Evolutionary conservation across 2,797 vertebrate species (phyloP).

Genomic region (Syndactyla subalaris): DNA sequence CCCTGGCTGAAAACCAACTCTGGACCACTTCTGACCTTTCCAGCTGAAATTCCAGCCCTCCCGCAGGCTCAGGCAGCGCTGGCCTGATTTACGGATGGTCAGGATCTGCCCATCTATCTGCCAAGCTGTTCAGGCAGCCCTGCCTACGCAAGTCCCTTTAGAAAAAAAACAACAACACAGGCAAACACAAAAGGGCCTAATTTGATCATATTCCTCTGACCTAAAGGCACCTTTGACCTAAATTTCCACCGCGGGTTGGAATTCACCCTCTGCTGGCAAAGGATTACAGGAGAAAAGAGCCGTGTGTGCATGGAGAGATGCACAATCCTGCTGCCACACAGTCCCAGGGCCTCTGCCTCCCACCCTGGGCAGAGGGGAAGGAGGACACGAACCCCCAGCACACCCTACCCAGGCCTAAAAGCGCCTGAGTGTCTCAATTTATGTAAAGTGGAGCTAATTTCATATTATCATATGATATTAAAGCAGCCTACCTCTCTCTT

Average conservation of each 20-base stretch:
- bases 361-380: background rate
- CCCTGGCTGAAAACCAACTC: background rate
- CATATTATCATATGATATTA: background rate
- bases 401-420: background rate
- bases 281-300: background rate
- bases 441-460: slow-evolving; percentile 15
- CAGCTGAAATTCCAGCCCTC: background rate
- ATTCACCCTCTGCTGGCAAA: slow-evolving; percentile 12
- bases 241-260: background rate
- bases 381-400: background rate
- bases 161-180: background rate
- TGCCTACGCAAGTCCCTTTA: background rate
- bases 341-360: background rate
- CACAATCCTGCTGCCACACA: background rate
- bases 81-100: background rate
- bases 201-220: slow-evolving; percentile 16
- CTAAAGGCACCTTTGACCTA: slow-evolving; percentile 62
- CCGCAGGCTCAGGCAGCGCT: background rate
- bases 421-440: background rate
- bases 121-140: background rate
- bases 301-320: rapidly evolving
- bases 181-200: slow-evolving; percentile 18
- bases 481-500: slow-evolving; percentile 28
- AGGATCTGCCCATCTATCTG: background rate
- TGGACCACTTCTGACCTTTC: background rate